phyloP scores from a whole-genome alignment of 2,888 invertebrate genomes.

The Amblyjoppa proteus region DNA sequence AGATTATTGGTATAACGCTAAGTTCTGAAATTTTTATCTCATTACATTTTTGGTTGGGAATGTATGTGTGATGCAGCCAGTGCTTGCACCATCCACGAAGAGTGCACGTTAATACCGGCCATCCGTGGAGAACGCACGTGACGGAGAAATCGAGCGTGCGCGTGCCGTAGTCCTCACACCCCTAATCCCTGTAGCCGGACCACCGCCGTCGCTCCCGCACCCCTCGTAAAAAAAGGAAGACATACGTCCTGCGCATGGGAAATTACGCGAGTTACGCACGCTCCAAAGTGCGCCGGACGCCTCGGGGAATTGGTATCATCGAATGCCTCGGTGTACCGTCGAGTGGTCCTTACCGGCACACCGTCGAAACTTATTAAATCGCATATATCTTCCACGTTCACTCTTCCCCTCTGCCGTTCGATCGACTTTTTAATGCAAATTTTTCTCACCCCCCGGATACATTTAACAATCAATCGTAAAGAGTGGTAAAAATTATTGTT shows the following conservation, averaged over 20 bases:
- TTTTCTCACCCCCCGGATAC: neutral
- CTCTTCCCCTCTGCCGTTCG: conserved; percentile 4
- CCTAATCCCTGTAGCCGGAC: conserved; percentile 37
- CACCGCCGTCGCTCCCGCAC: conserved; percentile 31
- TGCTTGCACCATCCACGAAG: conserved; percentile 21
- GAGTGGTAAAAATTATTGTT: no score
- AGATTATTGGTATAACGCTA: no score
- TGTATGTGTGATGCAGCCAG: no score
- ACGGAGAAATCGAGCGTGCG: conserved; percentile 47
- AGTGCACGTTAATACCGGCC: conserved; percentile 39
- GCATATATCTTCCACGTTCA: neutral
- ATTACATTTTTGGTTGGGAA: no score
- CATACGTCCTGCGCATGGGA: conserved; percentile 77
- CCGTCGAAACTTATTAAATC: conserved; percentile 55
- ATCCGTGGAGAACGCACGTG: conserved; percentile 37
- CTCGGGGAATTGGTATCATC: conserved; percentile 76
- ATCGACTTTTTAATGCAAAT: conserved; percentile 35
- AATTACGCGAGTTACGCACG: conserved; percentile 70
- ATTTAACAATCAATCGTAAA: no score
- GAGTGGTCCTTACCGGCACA: conserved; percentile 42
- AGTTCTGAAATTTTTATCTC: no score
- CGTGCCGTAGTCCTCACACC: conserved; percentile 44
- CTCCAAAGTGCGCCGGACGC: conserved; percentile 68
- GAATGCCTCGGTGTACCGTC: conserved; percentile 47
- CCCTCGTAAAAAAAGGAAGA: conserved; percentile 58